phyloP scores from a whole-genome alignment of 2,888 invertebrate genomes.

The Seira sanloemensis region DNA sequence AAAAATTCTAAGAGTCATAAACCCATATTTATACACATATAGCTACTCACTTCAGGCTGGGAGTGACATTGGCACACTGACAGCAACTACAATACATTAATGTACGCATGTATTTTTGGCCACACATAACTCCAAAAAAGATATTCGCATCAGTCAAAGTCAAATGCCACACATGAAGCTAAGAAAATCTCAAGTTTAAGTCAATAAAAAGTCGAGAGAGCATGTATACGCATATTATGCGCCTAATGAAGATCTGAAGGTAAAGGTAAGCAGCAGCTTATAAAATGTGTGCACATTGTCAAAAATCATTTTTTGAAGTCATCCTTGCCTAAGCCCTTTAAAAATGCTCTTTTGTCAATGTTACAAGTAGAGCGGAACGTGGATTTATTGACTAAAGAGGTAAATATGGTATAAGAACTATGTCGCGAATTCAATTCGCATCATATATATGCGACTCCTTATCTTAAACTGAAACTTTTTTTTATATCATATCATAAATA shows the following conservation, averaged over 20 bases:
- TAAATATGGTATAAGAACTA: not conserved
- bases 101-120: too few relatives aligned
- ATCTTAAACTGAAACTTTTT: not conserved
- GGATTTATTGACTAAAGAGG: not conserved
- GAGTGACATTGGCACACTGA: constrained; percentile 4
- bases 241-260: not conserved
- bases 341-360: not conserved
- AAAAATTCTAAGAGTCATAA: not conserved
- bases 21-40: not conserved
- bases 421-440: constrained; percentile 4
- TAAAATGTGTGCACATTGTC: not conserved
- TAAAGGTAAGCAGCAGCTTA: not conserved
- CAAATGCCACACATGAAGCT: constrained; percentile 4
- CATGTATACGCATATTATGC: too few relatives aligned
- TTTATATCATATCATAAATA: not conserved
- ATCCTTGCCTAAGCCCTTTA: not conserved
- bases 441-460: not conserved
- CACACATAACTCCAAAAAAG: constrained; percentile 4
- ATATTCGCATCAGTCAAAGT: not conserved
- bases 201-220: not conserved
- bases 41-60: not conserved
- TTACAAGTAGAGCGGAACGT: not conserved
- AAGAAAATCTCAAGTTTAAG: not conserved
- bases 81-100: not conserved
- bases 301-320: not conserved